Conservation (phyloP, 2,888 invertebrate genomes). For the Polylopha cassiicola region DNA sequence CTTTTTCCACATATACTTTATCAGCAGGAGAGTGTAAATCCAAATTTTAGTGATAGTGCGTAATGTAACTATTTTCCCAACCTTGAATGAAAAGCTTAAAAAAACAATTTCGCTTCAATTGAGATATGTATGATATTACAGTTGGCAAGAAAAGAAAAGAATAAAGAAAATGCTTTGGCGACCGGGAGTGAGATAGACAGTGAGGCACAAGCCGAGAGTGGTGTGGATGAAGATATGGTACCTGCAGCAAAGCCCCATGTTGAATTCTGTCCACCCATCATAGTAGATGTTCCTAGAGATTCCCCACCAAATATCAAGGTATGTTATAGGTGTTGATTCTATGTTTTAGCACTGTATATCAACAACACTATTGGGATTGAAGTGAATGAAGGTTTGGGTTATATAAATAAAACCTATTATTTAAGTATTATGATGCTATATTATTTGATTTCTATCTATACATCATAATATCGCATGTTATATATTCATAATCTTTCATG, state of each 20-base stretch:
- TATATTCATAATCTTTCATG: no score
- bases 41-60: no score
- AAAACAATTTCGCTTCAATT: no score
- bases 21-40: no score
- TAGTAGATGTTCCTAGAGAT: slow-evolving; percentile 79
- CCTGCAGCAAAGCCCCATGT: slow-evolving; percentile 73
- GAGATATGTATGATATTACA: no score
- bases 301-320: slow-evolving; percentile 70
- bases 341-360: neutral
- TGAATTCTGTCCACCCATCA: slow-evolving; percentile 81
- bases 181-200: slow-evolving; percentile 68
- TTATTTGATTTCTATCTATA: no score
- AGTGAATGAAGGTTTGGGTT: slow-evolving; percentile 12
- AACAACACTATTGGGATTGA: slow-evolving; percentile 5
- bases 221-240: slow-evolving; percentile 57
- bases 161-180: slow-evolving; percentile 50
- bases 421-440: slow-evolving; percentile 3
- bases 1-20: no score
- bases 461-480: no score
- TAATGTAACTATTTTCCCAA: no score
- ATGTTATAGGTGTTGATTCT: slow-evolving; percentile 19
- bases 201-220: slow-evolving; percentile 66
- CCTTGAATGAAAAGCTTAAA: no score
- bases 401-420: slow-evolving; percentile 1
- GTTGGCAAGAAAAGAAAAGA: slow-evolving; percentile 71